Base-by-base conservation (phyloP, 2,888 invertebrate genomes). In the Drosophila subsilvestris region DNA sequence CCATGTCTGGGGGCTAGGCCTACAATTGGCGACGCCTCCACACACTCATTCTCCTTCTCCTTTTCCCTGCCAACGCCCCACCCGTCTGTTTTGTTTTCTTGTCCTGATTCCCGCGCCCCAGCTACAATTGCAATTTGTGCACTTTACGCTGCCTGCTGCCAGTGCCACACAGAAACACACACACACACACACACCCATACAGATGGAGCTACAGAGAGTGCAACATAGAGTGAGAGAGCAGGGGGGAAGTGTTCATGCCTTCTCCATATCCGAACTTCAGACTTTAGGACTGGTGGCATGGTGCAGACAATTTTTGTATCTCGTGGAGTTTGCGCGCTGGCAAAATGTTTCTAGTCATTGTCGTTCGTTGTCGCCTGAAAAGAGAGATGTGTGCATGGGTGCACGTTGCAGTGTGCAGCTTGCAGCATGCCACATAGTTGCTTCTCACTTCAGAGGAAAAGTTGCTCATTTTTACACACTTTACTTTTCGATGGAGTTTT, bases 381-480 rank as follows among this genome's bases (percentile, higher is more conserved):
- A 25, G 37, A 37, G 14, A 61, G 61, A 42, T 61, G 66, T 37
- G 63, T 32, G 54, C 43, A 62, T 60, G 59, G 67, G 18, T 51
- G 32, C 51, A 57, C 37, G 47, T 63, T 37, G 37, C 37, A 65
- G 65, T 62, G 63, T 65, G 63, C 68, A 66, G 55, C 70, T 22
- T 58, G 69, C 54, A 63, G 67, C 63, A 48, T 68, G 60, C 65
- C 66, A 73, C 78, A 82, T 78, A 82, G 82, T 85, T 82, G 83
- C 77, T 83, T 80, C 80, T 86, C 83, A 79, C 79, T 83, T 83
- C 37, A 37, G 37, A 37, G 83, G 75, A 83, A 85, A 83, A 86
- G 80, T 83, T 83, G 83, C 83, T 83, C 82, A 85, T 80, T 83
- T 85, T 85, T 83, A 78, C 83, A 85, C 86, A 85, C 82, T 82